Evolutionary conservation across 2,113 vertebrate species (phyloP).

Genomic region (Syrrhaptes paradoxus): DNA sequence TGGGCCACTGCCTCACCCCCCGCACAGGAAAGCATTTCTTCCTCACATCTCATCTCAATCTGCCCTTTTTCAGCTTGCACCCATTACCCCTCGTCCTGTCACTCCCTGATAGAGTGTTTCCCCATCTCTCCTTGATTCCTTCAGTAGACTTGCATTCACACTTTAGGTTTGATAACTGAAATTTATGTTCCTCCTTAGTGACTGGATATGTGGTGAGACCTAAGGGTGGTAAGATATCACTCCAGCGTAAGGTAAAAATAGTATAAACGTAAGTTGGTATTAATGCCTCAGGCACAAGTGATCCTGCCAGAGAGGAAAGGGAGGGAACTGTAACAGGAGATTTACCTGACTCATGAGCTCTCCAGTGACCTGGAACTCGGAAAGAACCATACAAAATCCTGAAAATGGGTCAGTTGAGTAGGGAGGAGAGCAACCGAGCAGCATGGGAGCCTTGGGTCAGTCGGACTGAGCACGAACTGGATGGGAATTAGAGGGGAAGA

Average conservation of each 20-base stretch:
- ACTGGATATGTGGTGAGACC: not conserved
- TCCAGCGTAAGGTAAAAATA: not conserved
- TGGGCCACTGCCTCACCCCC: too few species aligned
- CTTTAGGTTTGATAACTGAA: not conserved
- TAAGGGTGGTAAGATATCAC: not conserved
- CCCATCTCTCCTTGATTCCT: too few species aligned
- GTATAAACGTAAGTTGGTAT: not conserved
- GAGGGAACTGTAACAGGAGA: not conserved
- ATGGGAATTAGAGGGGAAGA: not conserved
- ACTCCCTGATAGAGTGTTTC: too few species aligned
- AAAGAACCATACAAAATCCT: not conserved
- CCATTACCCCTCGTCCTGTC: too few species aligned
- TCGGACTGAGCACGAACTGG: not conserved
- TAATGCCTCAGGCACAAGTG: not conserved
- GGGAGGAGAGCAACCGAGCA: not conserved
- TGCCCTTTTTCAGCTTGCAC: too few species aligned
- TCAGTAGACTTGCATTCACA: not conserved
- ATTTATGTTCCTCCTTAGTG: not conserved
- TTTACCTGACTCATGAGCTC: not conserved
- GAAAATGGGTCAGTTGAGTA: not conserved
- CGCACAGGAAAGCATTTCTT: too few species aligned
- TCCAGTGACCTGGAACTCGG: conserved; percentile 11
- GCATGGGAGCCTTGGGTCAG: not conserved
- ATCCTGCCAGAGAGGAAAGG: not conserved
- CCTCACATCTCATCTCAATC: too few species aligned